Percentiles rank a stretch among this genome's conserved stretches.
These are phyloP conservation scores for Drosophila borealis DNA, from an alignment of 2,888 invertebrate species.

Conservation along the genomic window DNA sequence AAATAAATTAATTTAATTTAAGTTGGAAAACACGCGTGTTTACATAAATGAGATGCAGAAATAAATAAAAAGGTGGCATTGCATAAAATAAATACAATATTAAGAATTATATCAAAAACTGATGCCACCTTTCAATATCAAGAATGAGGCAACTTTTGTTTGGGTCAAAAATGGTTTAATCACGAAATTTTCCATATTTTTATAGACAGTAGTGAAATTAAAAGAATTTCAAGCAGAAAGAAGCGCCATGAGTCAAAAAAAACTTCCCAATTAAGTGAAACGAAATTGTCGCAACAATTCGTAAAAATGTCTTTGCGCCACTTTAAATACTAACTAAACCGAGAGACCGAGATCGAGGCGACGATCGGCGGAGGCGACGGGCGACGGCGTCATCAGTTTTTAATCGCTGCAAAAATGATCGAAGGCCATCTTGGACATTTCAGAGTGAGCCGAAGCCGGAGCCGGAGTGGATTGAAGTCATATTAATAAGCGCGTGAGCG, in stretches of 20 bases:
- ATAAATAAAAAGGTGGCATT: too few species aligned
- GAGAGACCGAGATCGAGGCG: slow-evolving; percentile 5
- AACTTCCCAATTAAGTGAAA: slow-evolving; percentile 4
- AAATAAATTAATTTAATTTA: too few species aligned
- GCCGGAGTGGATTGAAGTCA: slow-evolving; percentile 64
- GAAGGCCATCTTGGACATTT: slow-evolving; percentile 80
- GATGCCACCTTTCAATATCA: too few species aligned
- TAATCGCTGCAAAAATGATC: slow-evolving; percentile 73
- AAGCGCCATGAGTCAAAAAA: neutral
- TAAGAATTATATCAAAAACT: too few species aligned
- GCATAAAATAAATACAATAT: too few species aligned
- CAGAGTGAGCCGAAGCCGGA: slow-evolving; percentile 42
- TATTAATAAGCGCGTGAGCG: slow-evolving; percentile 66
- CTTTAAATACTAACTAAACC: slow-evolving; percentile 66
- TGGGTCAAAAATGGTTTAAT: too few species aligned
- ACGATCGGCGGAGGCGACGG: slow-evolving; percentile 1
- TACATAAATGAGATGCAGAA: too few species aligned
- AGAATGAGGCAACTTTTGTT: too few species aligned
- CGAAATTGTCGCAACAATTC: slow-evolving; percentile 59
- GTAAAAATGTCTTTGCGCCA: slow-evolving; percentile 62
- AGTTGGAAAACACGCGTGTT: too few species aligned
- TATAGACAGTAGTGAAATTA: too few species aligned
- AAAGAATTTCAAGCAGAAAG: neutral
- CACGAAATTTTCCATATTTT: too few species aligned
- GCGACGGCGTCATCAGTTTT: slow-evolving; percentile 68